Percentiles rank a stretch among this genome's conserved stretches.
Conservation (phyloP, 37 sponge, comb jelly and placozoan genomes). For the Oscarella lobularis region DNA sequence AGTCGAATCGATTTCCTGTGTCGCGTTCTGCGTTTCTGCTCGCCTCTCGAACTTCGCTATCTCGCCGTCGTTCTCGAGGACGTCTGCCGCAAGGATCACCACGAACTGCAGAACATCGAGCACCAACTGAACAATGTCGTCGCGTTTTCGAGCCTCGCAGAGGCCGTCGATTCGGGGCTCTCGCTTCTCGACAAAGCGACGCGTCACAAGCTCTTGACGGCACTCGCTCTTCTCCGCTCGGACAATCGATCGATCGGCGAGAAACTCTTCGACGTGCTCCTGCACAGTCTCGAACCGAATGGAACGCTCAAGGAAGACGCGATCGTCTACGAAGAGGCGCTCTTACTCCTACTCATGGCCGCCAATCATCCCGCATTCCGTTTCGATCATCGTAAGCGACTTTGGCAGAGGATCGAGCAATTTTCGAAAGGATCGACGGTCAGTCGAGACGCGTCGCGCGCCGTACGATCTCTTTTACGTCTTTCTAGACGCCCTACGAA, state of each 20-base stretch:
- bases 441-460: not conserved
- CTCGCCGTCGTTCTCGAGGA: not conserved
- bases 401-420: constrained; percentile 1
- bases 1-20: not conserved
- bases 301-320: not conserved
- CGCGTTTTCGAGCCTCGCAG: not conserved
- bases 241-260: not conserved
- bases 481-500: no score
- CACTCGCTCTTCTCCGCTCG: not conserved
- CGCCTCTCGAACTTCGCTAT: constrained; percentile 1
- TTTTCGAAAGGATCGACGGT: not conserved
- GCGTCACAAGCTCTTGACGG: not conserved
- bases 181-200: not conserved
- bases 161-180: not conserved
- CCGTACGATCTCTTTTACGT: no score
- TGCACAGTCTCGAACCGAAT: not conserved
- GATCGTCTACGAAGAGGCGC: not conserved
- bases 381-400: not conserved
- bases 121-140: not conserved
- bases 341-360: not conserved
- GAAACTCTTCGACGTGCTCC: not conserved
- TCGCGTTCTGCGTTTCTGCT: constrained; percentile 3
- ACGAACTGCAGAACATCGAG: not conserved
- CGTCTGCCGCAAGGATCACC: not conserved
- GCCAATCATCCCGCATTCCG: constrained; percentile 2